phyloP scores from a whole-genome alignment of 2,797 vertebrate species.

The Hozukius guyotensis region DNA sequence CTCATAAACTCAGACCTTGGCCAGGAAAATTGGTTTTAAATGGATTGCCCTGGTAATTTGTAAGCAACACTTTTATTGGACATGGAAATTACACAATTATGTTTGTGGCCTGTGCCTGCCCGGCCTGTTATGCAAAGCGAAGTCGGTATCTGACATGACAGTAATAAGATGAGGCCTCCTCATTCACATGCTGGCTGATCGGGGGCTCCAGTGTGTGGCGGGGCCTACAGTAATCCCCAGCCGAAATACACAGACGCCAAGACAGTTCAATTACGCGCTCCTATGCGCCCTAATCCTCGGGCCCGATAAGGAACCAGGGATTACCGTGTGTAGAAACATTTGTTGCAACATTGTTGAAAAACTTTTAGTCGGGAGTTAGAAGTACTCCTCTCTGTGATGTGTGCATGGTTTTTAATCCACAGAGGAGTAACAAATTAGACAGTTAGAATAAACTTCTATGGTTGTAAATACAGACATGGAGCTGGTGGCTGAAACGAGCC shows the following conservation, averaged over 20 bases:
- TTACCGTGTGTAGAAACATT: conserved; percentile 79
- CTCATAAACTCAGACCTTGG: conserved; percentile 73
- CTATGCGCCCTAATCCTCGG: conserved; percentile 76
- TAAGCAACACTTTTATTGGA: conserved; percentile 82
- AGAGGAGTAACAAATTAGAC: conserved; percentile 65
- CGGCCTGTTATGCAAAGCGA: conserved; percentile 74
- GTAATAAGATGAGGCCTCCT: conserved; percentile 77
- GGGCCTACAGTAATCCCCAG: conserved; percentile 76
- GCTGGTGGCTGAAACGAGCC: background rate
- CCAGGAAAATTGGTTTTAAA: conserved; percentile 80
- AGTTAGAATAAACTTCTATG: conserved; percentile 54
- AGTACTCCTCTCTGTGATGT: conserved; percentile 61
- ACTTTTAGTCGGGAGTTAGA: conserved; percentile 71
- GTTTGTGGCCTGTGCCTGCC: conserved; percentile 72
- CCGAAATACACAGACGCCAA: conserved; percentile 77
- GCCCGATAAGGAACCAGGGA: conserved; percentile 76
- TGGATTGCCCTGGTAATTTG: conserved; percentile 81
- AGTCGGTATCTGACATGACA: conserved; percentile 77
- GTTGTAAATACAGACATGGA: conserved; percentile 23
- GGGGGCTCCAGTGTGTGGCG: conserved; percentile 74
- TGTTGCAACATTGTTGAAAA: conserved; percentile 74
- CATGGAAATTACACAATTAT: conserved; percentile 80
- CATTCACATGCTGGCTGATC: conserved; percentile 73
- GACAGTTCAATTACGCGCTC: conserved; percentile 83
- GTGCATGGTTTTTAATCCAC: conserved; percentile 66